Evolutionary conservation across 2,888 invertebrate species (phyloP).

Genomic region (Mythimna pallens): DNA sequence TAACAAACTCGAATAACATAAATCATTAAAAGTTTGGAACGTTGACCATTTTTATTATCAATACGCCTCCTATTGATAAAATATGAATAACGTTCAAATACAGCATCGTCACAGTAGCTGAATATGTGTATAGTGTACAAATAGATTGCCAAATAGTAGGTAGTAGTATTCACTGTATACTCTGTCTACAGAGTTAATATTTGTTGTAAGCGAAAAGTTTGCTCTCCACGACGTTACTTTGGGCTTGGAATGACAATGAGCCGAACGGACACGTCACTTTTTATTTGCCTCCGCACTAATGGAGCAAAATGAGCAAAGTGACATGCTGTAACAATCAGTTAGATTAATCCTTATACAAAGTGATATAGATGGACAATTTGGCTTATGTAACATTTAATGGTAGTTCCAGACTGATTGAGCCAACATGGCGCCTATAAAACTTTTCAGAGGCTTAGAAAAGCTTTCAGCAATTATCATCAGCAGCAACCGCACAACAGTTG

Average conservation of each 20-base stretch:
- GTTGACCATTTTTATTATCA: constrained; percentile 45
- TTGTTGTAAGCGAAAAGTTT: constrained; percentile 64
- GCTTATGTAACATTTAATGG: constrained; percentile 11
- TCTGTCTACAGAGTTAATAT: constrained; percentile 59
- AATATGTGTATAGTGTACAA: constrained; percentile 51
- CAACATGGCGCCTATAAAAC: constrained; percentile 29
- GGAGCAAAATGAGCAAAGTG: constrained; percentile 64
- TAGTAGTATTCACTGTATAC: constrained; percentile 32
- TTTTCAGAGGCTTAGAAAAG: neutral
- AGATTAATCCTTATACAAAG: constrained; percentile 43
- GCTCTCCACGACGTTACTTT: constrained; percentile 51
- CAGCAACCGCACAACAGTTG: neutral
- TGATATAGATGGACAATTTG: constrained; percentile 39
- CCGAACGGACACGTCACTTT: constrained; percentile 73
- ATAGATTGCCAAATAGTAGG: constrained; percentile 64
- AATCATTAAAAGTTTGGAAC: constrained; percentile 58
- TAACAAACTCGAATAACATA: constrained; percentile 52
- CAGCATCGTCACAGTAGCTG: constrained; percentile 36
- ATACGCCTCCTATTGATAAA: constrained; percentile 44
- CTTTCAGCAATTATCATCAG: neutral
- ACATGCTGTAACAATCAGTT: constrained; percentile 38
- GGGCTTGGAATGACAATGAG: constrained; percentile 65
- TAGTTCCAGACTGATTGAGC: constrained; percentile 31
- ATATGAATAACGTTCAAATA: constrained; percentile 52
- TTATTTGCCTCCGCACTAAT: constrained; percentile 69